Evolutionary conservation across 92 coral and sea anemone species (phyloP), one percentile per base, ranked within the genome.

Genomic region (Isaurus tuberculatus): DNA sequence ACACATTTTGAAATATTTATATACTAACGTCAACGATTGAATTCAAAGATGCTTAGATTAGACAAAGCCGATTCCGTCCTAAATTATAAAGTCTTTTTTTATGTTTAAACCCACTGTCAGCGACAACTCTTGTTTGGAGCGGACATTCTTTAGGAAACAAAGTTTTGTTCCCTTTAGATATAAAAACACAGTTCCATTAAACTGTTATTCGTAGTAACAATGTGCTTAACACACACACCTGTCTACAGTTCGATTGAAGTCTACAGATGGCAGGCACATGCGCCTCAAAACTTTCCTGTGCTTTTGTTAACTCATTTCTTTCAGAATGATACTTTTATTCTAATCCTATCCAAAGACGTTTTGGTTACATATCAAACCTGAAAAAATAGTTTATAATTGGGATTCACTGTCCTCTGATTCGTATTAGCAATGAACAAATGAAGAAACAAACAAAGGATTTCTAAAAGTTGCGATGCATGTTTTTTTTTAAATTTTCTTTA

Each of bases 231-330:
- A 29, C 82, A 0, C 46, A 29, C 82, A 77, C 70, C 82, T 77
- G 82, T 69, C 30, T 28, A 30, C 5, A 32, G 25, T 57, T 58
- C 82, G 53, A 25, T 27, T 72, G 22, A 25, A 44, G 36, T 20
- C 7, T 58, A 77, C 82, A 77, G 82, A 57, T 77, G 82, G 31
- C 36, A 4, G 20, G 70, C 82, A 77, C 82, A 77, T 40, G 70
- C 51, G 30, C 48, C 32, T 9, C 67, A 61, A 63, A 27, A 28
- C 69, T 13, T 63, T 63, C 27, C 33, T 63, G 17, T 9, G 14
- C 32, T 63, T 26, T 57, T 37, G 51, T 19, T 22, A 60, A 57
- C 16, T 42, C 4, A 5, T 9, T 11, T 30, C 34, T 57, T 5
- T 77, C 46, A 46, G 25, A 19, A 22, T n/a, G 22, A 19, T 22